These are phyloP conservation scores for Xylocopa sonorina DNA, from an alignment of 1,140 invertebrate species.

Conservation along the genomic window DNA sequence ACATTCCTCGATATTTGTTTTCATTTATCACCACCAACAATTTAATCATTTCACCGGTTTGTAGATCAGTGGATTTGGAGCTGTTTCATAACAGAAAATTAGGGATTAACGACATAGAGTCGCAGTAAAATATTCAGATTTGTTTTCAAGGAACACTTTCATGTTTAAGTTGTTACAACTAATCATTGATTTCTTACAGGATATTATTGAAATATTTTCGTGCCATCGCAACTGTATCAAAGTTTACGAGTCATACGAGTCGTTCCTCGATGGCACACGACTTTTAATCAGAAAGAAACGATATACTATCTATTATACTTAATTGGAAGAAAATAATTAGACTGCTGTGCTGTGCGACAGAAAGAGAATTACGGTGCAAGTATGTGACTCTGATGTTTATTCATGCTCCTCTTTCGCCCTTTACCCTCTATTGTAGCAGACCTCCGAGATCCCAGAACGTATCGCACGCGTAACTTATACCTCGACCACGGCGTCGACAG, in stretches of 20 bases:
- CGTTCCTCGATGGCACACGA: neutral
- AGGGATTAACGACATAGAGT: no score
- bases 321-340: constrained; percentile 46
- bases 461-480: constrained; percentile 58
- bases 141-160: no score
- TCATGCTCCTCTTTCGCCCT: constrained; percentile 41
- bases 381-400: constrained; percentile 55
- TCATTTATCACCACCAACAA: no score
- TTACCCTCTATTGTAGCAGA: constrained; percentile 50
- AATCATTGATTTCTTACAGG: no score
- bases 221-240: no score
- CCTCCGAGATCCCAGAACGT: constrained; percentile 53
- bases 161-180: no score
- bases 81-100: no score
- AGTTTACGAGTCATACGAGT: neutral
- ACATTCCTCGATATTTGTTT: no score
- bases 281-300: neutral
- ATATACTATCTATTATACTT: neutral
- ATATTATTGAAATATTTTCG: no score
- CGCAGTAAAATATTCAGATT: no score
- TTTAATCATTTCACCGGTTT: no score
- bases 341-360: constrained; percentile 26
- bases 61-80: no score
- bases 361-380: constrained; percentile 1
- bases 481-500: constrained; percentile 15